A percentile compares a stretch with the other conserved stretches of the same genome.
Evolutionary conservation across 2,113 vertebrate species (phyloP).

Genomic region (Archilochus colubris): DNA sequence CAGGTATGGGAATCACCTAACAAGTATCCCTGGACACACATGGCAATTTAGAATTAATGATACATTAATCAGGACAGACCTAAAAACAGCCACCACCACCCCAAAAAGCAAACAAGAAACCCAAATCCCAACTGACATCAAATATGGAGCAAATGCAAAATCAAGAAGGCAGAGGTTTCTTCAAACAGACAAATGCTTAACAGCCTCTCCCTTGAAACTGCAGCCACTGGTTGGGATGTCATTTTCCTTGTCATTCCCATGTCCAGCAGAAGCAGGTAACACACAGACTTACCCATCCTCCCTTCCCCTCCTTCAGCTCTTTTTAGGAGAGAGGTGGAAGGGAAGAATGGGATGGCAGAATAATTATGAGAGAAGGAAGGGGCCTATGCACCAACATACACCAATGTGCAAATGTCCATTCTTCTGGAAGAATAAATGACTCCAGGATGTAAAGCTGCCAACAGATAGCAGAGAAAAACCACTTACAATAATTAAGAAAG

Average conservation of each 20-base stretch:
- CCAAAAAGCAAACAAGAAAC: not conserved
- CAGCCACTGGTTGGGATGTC: not conserved
- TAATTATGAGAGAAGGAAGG: not conserved
- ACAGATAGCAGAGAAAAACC: not conserved
- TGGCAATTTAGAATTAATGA: not conserved
- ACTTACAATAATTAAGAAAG: not conserved
- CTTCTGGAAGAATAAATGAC: not conserved
- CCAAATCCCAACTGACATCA: not conserved
- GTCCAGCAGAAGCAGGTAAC: not conserved
- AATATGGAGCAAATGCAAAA: not conserved
- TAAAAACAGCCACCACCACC: not conserved
- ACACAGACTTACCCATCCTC: not conserved
- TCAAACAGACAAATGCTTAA: not conserved
- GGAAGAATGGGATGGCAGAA: not conserved
- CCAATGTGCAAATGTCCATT: not conserved
- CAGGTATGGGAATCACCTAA: not conserved
- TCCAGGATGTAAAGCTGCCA: not conserved
- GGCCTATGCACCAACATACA: not conserved
- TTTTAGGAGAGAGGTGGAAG: not conserved
- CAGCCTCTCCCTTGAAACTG: not conserved
- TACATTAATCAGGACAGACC: not conserved
- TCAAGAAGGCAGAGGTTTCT: not conserved
- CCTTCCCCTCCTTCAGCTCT: fast-evolving
- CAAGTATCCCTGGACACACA: no score
- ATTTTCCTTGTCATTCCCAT: not conserved